Conservation (phyloP, 2,797 vertebrate genomes). For the Tamandua tetradactyla region DNA sequence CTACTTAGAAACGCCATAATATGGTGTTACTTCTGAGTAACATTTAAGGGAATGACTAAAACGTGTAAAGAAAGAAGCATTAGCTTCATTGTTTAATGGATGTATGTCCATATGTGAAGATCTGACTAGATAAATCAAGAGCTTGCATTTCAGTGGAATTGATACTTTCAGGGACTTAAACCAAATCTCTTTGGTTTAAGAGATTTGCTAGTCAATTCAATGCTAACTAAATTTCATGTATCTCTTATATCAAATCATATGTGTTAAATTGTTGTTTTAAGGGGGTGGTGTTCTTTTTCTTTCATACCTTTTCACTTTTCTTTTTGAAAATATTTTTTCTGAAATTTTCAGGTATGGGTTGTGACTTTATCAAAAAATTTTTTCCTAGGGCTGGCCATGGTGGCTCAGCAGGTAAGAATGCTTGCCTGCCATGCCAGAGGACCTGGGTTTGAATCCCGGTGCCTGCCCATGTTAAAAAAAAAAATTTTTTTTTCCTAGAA, state of each 20-base stretch:
- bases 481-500: not conserved
- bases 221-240: not conserved
- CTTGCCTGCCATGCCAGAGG: no score
- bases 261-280: conserved; percentile 3
- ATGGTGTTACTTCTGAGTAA: conserved; percentile 20
- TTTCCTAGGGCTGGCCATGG: no score
- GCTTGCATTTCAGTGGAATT: not conserved
- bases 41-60: not conserved
- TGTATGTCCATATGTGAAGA: not conserved
- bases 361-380: conserved; percentile 24
- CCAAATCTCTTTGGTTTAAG: not conserved
- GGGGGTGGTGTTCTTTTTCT: not conserved
- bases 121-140: conserved; percentile 1
- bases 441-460: no score
- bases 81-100: conserved; percentile 14
- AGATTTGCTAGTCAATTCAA: not conserved
- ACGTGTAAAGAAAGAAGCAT: not conserved
- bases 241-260: not conserved
- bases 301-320: conserved; percentile 16
- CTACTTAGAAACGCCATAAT: conserved; percentile 2
- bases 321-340: conserved; percentile 45
- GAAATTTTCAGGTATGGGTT: conserved; percentile 12
- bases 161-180: not conserved
- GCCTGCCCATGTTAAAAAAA: no score
- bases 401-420: no score